phyloP scores from a whole-genome alignment of 2,888 invertebrate species.

The Hypomecis atomaria region DNA sequence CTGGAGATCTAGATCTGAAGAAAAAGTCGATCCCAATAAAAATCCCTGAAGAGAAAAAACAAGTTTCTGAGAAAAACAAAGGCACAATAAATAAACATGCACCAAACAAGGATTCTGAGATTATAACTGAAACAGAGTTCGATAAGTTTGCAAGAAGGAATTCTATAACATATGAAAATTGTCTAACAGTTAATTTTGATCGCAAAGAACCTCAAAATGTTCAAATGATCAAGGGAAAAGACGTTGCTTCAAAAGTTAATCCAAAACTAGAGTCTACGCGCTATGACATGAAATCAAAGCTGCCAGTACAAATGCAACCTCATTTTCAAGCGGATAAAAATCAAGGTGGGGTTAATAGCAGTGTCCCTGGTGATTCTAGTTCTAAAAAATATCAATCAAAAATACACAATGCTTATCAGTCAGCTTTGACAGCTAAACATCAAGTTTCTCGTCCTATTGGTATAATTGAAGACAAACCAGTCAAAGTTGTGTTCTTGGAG shows the following conservation, averaged over 20 bases:
- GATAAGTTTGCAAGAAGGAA: slow-evolving; percentile 78
- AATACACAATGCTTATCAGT: slow-evolving; percentile 74
- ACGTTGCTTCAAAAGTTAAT: slow-evolving; percentile 56
- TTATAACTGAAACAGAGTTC: slow-evolving; percentile 79
- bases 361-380: slow-evolving; percentile 54
- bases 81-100: slow-evolving; percentile 42
- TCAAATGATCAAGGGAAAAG: slow-evolving; percentile 67
- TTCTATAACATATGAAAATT: slow-evolving; percentile 73
- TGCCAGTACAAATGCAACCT: slow-evolving; percentile 55
- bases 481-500: slow-evolving; percentile 76
- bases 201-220: slow-evolving; percentile 64
- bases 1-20: slow-evolving; percentile 55
- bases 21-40: slow-evolving; percentile 45
- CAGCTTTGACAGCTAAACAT: slow-evolving; percentile 70
- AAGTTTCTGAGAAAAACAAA: slow-evolving; percentile 37
- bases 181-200: slow-evolving; percentile 71
- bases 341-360: slow-evolving; percentile 48
- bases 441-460: slow-evolving; percentile 69
- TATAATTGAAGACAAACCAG: slow-evolving; percentile 79
- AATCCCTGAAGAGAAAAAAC: slow-evolving; percentile 34
- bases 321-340: slow-evolving; percentile 52
- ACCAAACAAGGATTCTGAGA: slow-evolving; percentile 59
- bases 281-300: slow-evolving; percentile 60
- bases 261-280: slow-evolving; percentile 60
- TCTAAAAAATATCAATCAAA: slow-evolving; percentile 72